Conservation (phyloP, 2,888 invertebrate genomes). For the Drosophila pegasa region DNA sequence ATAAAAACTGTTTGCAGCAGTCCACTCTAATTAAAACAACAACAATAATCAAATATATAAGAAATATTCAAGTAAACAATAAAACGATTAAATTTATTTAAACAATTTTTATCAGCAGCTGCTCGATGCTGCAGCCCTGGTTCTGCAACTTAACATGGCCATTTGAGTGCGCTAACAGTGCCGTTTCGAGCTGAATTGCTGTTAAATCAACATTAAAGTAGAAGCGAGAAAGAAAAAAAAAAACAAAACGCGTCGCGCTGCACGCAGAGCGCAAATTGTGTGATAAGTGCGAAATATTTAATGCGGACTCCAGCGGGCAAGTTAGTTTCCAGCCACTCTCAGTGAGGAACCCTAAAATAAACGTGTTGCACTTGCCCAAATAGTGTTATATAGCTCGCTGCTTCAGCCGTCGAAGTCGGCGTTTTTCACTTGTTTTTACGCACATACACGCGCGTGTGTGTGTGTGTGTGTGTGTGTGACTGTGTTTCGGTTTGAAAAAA, state of each 20-base stretch:
- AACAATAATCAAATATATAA: not conserved
- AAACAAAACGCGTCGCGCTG: slow-evolving; percentile 49
- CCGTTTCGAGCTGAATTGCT: slow-evolving; percentile 34
- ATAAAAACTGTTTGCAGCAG: not conserved
- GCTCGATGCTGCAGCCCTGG: slow-evolving; percentile 28
- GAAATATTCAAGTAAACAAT: not conserved
- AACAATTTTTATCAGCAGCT: slow-evolving; percentile 51
- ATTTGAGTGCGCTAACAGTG: slow-evolving; percentile 33
- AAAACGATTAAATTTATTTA: slow-evolving; percentile 4
- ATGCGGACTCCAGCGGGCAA: slow-evolving; percentile 18
- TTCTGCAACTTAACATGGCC: slow-evolving; percentile 20
- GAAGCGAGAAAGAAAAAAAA: slow-evolving; percentile 43
- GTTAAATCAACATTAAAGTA: slow-evolving; percentile 38
- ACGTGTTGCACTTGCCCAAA: not conserved
- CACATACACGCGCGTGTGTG: slow-evolving; percentile 43
- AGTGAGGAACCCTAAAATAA: not conserved
- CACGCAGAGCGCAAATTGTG: slow-evolving; percentile 37
- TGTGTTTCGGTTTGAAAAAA: slow-evolving; percentile 56
- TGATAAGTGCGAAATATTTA: slow-evolving; percentile 37
- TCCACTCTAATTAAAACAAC: not conserved
- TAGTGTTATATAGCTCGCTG: slow-evolving; percentile 16
- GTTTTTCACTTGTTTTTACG: slow-evolving; percentile 72
- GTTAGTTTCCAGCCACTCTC: slow-evolving; percentile 23
- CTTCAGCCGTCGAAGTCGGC: slow-evolving; percentile 54
- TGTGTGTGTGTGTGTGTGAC: slow-evolving; percentile 28